phyloP scores from a whole-genome alignment of 2,797 vertebrate genomes.

The Lutjanus campechanus region DNA sequence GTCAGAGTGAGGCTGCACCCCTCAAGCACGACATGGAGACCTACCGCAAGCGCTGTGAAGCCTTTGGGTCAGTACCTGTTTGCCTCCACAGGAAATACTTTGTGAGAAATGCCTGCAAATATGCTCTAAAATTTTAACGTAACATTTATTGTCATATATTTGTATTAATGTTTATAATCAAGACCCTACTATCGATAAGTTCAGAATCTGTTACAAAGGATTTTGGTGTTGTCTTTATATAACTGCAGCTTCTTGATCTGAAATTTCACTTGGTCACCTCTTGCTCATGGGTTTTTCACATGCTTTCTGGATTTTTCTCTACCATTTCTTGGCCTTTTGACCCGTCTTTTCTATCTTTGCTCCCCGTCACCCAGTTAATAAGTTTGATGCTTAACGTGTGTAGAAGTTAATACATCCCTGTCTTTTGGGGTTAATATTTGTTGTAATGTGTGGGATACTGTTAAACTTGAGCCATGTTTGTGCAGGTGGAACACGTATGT shows the following conservation, averaged over 20 bases:
- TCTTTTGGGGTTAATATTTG: constrained; percentile 41
- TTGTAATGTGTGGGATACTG: not conserved
- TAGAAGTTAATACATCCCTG: not conserved
- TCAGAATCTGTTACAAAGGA: not conserved
- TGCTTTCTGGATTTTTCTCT: not conserved
- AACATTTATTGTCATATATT: not conserved
- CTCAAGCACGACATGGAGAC: constrained; percentile 85
- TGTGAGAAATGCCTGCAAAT: fast-evolving
- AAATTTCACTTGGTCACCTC: not conserved
- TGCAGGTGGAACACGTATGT: constrained; percentile 91
- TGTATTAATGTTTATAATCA: not conserved
- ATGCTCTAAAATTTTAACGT: not conserved
- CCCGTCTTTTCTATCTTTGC: not conserved
- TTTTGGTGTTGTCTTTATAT: not conserved
- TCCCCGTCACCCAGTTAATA: constrained; percentile 12
- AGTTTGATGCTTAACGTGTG: constrained; percentile 8
- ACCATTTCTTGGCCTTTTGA: not conserved
- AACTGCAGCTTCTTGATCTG: not conserved
- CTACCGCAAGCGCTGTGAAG: constrained; percentile 90
- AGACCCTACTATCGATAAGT: too few species aligned
- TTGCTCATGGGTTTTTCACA: not conserved
- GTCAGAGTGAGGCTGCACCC: constrained; percentile 88
- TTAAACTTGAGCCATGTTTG: constrained; percentile 10
- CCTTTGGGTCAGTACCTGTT: constrained; percentile 87
- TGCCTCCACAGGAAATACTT: not conserved